Percentiles rank a stretch among this genome's conserved stretches.
phyloP scores from a whole-genome alignment of 2,113 vertebrate genomes.

The Globicephala melas region DNA sequence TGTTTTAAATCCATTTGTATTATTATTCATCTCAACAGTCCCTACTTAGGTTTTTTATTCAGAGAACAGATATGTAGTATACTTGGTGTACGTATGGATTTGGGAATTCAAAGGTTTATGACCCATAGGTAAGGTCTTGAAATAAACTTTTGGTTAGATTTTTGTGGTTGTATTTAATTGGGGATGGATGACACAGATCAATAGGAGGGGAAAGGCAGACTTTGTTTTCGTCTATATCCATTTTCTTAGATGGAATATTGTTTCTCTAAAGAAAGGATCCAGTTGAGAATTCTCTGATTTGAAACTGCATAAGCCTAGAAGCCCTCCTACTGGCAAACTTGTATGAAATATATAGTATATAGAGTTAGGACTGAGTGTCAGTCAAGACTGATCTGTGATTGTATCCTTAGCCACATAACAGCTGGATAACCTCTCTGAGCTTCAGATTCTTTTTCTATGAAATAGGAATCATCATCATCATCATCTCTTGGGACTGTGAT shows the following conservation, averaged over 20 bases:
- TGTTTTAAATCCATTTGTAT: not conserved
- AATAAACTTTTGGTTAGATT: not conserved
- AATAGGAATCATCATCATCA: not conserved
- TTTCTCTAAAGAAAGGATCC: not conserved
- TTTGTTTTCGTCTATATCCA: not conserved
- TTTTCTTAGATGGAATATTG: conserved; percentile 22
- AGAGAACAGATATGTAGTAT: not conserved
- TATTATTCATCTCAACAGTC: not conserved
- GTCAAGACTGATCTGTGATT: not conserved
- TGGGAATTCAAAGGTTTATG: not conserved
- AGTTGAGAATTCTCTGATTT: not conserved
- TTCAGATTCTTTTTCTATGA: not conserved
- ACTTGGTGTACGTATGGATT: not conserved
- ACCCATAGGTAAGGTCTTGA: not conserved
- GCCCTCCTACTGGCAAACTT: not conserved
- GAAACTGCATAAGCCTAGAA: not conserved
- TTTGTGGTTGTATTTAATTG: not conserved
- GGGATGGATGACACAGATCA: not conserved
- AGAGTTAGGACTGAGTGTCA: not conserved
- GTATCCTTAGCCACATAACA: not conserved
- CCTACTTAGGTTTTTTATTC: not conserved
- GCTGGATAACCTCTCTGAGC: not conserved
- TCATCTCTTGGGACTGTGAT: not conserved
- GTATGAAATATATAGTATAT: not conserved
- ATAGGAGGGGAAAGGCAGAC: not conserved